phyloP scores from a whole-genome alignment of 2,888 invertebrate genomes.

The Priocnemis perturbator region DNA sequence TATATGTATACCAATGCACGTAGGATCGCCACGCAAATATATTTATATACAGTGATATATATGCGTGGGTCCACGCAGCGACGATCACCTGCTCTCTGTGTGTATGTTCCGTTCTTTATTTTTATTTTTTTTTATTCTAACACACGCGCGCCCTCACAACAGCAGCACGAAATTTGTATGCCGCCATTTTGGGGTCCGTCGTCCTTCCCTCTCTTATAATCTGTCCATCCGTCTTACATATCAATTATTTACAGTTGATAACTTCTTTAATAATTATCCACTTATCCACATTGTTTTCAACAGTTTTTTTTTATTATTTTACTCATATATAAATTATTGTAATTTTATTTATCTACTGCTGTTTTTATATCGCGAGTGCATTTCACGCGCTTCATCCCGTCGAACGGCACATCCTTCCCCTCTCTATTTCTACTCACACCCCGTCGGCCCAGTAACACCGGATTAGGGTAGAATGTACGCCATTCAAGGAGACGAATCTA shows the following conservation, averaged over 20 bases:
- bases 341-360: constrained; percentile 47
- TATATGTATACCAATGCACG: constrained; percentile 60
- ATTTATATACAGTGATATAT: constrained; percentile 59
- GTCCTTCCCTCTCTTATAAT: constrained; percentile 11
- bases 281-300: constrained; percentile 61
- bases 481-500: constrained; percentile 45
- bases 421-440: too few species aligned
- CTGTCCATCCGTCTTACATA: constrained; percentile 40
- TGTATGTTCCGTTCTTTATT: neutral
- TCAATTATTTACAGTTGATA: constrained; percentile 58
- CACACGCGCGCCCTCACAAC: constrained; percentile 3
- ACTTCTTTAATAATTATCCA: constrained; percentile 50
- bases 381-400: constrained; percentile 30
- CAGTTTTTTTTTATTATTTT: constrained; percentile 39
- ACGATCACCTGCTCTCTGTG: neutral
- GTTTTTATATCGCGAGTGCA: constrained; percentile 12
- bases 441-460: too few species aligned
- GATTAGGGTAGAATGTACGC: constrained; percentile 32
- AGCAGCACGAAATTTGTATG: constrained; percentile 10
- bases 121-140: neutral
- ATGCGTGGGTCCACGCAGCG: constrained; percentile 46
- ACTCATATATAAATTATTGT: constrained; percentile 58
- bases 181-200: too few species aligned
- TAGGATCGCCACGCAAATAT: constrained; percentile 55
- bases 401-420: constrained; percentile 42